These are phyloP conservation scores for Epizoanthus rinbou DNA, from an alignment of 92 coral and sea anemone species.

Conservation along the genomic window DNA sequence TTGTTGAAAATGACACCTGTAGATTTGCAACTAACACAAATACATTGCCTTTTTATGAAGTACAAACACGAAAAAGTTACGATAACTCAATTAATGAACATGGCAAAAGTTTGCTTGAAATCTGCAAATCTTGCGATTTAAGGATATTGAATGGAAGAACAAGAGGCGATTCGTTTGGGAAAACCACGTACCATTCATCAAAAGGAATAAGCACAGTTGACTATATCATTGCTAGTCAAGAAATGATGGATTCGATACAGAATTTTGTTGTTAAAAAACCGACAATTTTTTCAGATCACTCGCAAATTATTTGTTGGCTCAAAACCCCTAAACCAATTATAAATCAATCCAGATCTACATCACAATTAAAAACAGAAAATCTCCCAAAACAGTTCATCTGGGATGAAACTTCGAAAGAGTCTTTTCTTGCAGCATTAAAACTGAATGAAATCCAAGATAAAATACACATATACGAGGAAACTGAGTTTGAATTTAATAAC, in stretches of 20 bases:
- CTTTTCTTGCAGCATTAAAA: not conserved
- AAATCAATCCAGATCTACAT: no score
- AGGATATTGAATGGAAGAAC: slow-evolving; percentile 51
- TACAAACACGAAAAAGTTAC: slow-evolving; percentile 7
- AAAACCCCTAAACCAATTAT: not conserved
- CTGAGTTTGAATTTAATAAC: no score
- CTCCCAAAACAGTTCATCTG: slow-evolving; percentile 39
- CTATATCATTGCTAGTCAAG: slow-evolving; percentile 46
- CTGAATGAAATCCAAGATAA: no score
- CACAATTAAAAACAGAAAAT: slow-evolving; percentile 6
- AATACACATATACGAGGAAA: no score
- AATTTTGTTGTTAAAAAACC: slow-evolving; percentile 39
- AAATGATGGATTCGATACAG: slow-evolving; percentile 8
- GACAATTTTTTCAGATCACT: slow-evolving; percentile 44
- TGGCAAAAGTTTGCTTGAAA: slow-evolving; percentile 34
- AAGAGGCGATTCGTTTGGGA: slow-evolving; percentile 48
- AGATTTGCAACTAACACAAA: slow-evolving; percentile 1
- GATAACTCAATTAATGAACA: slow-evolving; percentile 25
- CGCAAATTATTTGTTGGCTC: slow-evolving; percentile 47
- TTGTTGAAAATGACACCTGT: slow-evolving; percentile 19
- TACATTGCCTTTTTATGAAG: not conserved
- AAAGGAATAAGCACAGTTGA: slow-evolving; percentile 38
- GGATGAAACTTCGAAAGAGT: slow-evolving; percentile 17
- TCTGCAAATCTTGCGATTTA: slow-evolving; percentile 41
- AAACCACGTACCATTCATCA: slow-evolving; percentile 41